Evolutionary conservation across 1,140 invertebrate species (phyloP).

Genomic region (Papilio polytes): DNA sequence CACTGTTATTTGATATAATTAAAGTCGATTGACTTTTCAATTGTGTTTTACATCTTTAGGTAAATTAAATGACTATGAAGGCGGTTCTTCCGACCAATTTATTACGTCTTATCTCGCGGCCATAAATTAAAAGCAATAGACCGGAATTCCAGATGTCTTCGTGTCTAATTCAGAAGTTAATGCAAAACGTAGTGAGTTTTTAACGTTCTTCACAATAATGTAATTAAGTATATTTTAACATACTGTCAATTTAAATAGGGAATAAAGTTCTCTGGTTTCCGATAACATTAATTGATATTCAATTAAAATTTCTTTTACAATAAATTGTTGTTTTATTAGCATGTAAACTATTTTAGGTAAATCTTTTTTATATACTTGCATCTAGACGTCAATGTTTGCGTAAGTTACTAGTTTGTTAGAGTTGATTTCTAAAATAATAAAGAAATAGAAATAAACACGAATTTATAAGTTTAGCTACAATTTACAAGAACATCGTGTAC

Average conservation of each 20-base stretch:
- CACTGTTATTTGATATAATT: not conserved
- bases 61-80: constrained; percentile 57
- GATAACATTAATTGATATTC: too few species aligned
- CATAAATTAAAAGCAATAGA: constrained; percentile 51
- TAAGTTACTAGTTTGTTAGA: too few species aligned
- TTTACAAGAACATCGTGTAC: not conserved
- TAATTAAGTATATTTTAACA: not conserved
- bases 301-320: too few species aligned
- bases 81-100: constrained; percentile 57
- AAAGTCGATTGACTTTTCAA: constrained; percentile 27
- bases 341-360: too few species aligned
- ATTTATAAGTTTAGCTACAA: not conserved
- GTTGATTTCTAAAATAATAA: not conserved
- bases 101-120: constrained; percentile 56
- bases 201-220: not conserved
- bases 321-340: too few species aligned
- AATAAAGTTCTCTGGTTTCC: not conserved
- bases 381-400: too few species aligned
- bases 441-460: not conserved
- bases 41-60: constrained; percentile 38
- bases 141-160: constrained; percentile 26
- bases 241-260: not conserved
- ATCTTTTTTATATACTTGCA: too few species aligned
- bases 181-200: not conserved
- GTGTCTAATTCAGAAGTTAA: constrained; percentile 30